Evolutionary conservation across 2,113 vertebrate species (phyloP).

Genomic region (Bubo blakistoni): DNA sequence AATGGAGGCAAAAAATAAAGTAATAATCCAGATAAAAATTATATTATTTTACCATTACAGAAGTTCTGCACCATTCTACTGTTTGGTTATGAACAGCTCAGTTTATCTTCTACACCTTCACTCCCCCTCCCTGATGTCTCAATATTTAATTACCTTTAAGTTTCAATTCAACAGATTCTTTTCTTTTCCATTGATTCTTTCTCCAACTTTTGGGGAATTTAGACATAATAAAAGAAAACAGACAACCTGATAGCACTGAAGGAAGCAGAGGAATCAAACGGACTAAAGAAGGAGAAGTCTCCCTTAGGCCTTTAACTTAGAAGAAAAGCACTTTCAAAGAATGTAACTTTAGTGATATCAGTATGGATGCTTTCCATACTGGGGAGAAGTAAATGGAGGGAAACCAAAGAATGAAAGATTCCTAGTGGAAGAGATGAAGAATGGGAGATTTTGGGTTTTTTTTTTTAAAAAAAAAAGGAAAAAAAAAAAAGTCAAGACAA

Average conservation of each 20-base stretch:
- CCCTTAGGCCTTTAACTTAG: not conserved
- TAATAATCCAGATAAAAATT: not conserved
- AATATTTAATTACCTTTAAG: not conserved
- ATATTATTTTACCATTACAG: not conserved
- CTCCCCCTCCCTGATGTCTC: not conserved
- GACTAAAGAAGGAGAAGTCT: not conserved
- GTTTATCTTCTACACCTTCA: not conserved
- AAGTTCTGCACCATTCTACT: not conserved
- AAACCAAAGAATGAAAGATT: not conserved
- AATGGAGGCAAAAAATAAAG: not conserved
- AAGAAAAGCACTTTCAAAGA: not conserved
- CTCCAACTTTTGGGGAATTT: not conserved
- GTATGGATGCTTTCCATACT: not conserved
- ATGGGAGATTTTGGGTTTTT: not conserved
- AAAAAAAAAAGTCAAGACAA: not conserved
- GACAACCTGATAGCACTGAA: not conserved
- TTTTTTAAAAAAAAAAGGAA: not conserved
- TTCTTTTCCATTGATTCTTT: not conserved
- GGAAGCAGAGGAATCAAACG: not conserved
- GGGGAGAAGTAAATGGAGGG: not conserved
- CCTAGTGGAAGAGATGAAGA: not conserved
- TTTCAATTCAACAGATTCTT: rapidly evolving
- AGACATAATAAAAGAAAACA: not conserved
- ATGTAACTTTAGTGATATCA: not conserved
- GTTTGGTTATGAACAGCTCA: not conserved